phyloP scores from a whole-genome alignment of 2,888 invertebrate species.

The Drosophila mettleri region DNA sequence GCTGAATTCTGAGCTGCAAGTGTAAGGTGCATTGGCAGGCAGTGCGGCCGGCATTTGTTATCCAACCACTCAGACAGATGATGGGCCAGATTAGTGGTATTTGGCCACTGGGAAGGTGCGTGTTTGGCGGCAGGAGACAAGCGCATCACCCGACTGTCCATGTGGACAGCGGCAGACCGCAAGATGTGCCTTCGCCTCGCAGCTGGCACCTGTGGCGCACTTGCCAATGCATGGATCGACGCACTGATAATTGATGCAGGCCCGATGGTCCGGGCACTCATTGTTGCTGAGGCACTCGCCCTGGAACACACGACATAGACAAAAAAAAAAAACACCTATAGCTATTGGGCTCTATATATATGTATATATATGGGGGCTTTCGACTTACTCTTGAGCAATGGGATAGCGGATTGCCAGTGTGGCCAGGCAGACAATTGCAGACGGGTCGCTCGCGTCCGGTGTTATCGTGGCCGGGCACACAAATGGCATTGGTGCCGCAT shows the following conservation, averaged over 20 bases:
- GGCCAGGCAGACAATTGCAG: conserved; percentile 92
- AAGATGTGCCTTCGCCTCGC: conserved; percentile 90
- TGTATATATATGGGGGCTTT: not conserved
- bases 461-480: conserved; percentile 93
- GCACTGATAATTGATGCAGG: conserved; percentile 91
- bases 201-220: conserved; percentile 91
- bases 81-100: conserved; percentile 67
- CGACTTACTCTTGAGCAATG: conserved; percentile 88
- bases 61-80: conserved; percentile 8
- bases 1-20: not conserved
- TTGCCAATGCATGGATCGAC: conserved; percentile 91
- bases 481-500: conserved; percentile 89
- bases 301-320: conserved; percentile 79
- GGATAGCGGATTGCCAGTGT: conserved; percentile 91
- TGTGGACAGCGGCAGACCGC: conserved; percentile 93
- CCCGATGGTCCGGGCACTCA: conserved; percentile 91
- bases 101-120: conserved; percentile 84
- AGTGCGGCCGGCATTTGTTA: conserved; percentile 59
- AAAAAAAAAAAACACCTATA: not conserved
- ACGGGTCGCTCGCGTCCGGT: conserved; percentile 93
- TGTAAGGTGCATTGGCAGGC: conserved; percentile 56
- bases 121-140: conserved; percentile 86
- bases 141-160: conserved; percentile 88
- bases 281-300: conserved; percentile 92
- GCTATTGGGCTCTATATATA: not conserved